These are phyloP conservation scores for Gymnogyps californianus DNA, from an alignment of 2,113 vertebrate species.

Conservation along the genomic window DNA sequence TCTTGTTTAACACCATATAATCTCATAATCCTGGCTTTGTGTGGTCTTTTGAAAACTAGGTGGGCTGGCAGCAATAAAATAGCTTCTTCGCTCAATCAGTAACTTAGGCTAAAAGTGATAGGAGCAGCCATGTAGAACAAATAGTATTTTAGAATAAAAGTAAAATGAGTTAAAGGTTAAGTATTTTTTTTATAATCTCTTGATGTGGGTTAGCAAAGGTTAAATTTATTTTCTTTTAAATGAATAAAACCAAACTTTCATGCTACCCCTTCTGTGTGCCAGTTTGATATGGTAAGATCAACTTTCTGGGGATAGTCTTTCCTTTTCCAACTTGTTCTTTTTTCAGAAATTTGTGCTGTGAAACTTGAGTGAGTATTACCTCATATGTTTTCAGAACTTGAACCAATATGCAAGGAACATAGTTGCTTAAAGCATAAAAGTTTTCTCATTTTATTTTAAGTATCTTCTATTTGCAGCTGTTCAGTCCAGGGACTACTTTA, in stretches of 20 bases:
- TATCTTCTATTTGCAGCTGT: neutral
- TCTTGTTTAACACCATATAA: constrained; percentile 72
- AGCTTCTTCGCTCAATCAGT: neutral
- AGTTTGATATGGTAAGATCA: neutral
- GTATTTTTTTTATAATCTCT: constrained; percentile 29
- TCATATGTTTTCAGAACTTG: neutral
- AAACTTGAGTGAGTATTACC: neutral
- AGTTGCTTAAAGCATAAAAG: neutral
- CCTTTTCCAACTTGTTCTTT: neutral
- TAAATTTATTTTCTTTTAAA: neutral
- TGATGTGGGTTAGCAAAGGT: neutral
- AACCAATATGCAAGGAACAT: neutral
- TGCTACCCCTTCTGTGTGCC: neutral
- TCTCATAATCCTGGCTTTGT: constrained; percentile 70
- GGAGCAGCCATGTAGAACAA: constrained; percentile 23
- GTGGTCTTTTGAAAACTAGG: constrained; percentile 22
- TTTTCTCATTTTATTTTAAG: neutral
- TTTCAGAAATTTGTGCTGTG: neutral
- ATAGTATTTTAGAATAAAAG: constrained; percentile 44
- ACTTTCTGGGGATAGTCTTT: neutral
- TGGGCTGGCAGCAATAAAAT: constrained; percentile 53
- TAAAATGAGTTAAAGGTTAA: constrained; percentile 67
- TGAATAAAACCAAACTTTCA: neutral
- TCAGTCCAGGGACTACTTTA: neutral
- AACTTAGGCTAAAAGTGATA: constrained; percentile 58